Base-by-base conservation (phyloP, 2,113 vertebrate species). In the Tachycineta bicolor region DNA sequence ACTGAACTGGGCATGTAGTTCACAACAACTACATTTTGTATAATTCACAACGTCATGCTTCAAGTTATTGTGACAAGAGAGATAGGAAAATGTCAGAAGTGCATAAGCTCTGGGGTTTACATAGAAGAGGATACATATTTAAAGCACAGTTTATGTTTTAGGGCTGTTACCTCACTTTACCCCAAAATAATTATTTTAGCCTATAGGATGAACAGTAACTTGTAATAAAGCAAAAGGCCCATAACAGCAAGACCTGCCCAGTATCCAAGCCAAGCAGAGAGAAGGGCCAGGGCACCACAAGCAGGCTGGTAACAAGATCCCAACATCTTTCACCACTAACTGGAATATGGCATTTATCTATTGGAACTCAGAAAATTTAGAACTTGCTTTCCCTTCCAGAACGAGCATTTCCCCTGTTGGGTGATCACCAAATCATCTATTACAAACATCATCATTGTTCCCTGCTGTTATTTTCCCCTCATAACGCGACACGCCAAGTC, bases 351-450 rank as follows among this genome's bases (percentile, higher is more conserved):
- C 21, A 26, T 59, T 77, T n/a, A 37, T 18, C 39, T 58, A 9
- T 11, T 29, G 26, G 13, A 81, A 41, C 22, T 6, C 33, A 39
- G 58, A 67, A 52, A 29, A 50, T 50, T 53, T 44, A 74, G 64
- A 47, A 90, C 53, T 46, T 60, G 62, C 37, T 67, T 78, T 56
- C 60, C 62, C n/a, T 33, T 68, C 22, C 56, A 67, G 68, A 70
- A 77, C 29, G 26, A 13, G 53, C 56, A 16, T n/a, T 7, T 31
- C 18, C 49, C 41, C 25, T 14, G 8, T 2, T 17, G 4, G 2
- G 12, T 0, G 0, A 55, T 39, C 50, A 53, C 50, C 53, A 29
- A 4, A 33, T 28, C 49, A 69, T 24, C 31, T 24, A 4, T 31
- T 41, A 24, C 68, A n/a, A 26, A 63, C 11, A 4, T 24, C 3